Base-by-base conservation (phyloP, 2,113 vertebrate genomes). In the Gymnobelideus leadbeateri region DNA sequence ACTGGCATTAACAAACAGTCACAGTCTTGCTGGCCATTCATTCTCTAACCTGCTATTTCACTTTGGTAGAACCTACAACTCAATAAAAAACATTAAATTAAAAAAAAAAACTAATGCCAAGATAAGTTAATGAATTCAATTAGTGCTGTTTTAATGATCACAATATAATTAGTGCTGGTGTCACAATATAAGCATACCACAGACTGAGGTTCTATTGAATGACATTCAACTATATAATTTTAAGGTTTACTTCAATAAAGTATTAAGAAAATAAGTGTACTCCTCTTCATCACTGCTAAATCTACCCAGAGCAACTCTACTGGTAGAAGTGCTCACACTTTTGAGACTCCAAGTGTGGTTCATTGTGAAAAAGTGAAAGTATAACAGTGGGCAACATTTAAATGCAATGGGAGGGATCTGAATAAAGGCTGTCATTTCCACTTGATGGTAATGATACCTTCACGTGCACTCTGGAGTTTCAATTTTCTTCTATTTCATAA, bases 401-500 rank as follows among this genome's bases (percentile, higher is more conserved):
- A 51, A 51, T n/a, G 28, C 9, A n/a, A n/a, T 3, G 16, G 52
- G 77, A 4, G 50, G 51, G 14, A 51, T 28, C 0, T 77, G 2
- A 54, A 61, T 25, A 43, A 54, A 94, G 89, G 68, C 47, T 51
- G 68, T 91, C 89, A n/a, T 21, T 94, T 91, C 95, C 37, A 6
- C 47, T 51, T 90, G 21, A 37, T 7, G 24, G 46, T 94, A 97
- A 94, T 37, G 77, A 57, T 55, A 97, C 95, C 23, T 94, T 91
- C 25, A 90, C 94, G 94, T 96, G 52, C 37, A 96, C 91, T 89
- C 19, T 51, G 54, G 51, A 96, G 89, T 57, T 97, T 97, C 94
- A 97, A 96, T 55, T 95, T 91, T 89, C 19, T 49, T 95, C 92
- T 95, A 84, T 95, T 98, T 98, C 94, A 97, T 84, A 91, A 97